Base-by-base conservation (phyloP, 2,797 vertebrate species). In the Macropodus opercularis region DNA sequence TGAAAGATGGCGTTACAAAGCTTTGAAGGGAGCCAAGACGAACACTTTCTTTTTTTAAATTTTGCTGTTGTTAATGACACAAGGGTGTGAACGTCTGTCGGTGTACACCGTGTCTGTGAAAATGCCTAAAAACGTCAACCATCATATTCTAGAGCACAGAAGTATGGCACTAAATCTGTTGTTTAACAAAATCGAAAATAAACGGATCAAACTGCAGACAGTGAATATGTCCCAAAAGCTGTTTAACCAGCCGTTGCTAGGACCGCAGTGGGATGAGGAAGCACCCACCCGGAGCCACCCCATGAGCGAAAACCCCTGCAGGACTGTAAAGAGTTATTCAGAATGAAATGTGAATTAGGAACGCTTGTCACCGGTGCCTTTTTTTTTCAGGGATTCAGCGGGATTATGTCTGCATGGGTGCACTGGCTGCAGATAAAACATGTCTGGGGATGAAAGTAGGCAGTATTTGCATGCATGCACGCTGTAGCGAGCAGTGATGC, bases 331-430 rank as follows among this genome's bases (percentile, higher is more conserved):
- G 73, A 32, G 41, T 23, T 47, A 84, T 72, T 63, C 26, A 47
- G 70, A 79, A 58, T 79, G 57, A 80, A 81, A 74, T 70, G 72
- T 63, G 78, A 78, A 85, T 88, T 80, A 81, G 77, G 50, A 79
- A 84, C 32, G 76, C 75, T 79, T 81, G 79, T 83, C 82, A 77
- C 63, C 49, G 74, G 60, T 79, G 51, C 63, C 63, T 60, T 76
- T 81, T 82, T 52, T n/a, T n/a, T n/a, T n/a, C n/a, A 67, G 72
- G 77, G 69, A 74, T 86, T 87, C 70, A 51, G 68, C 46, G 69
- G 66, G 84, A 89, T 92, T 91, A 89, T 83, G 79, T 86, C 82
- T 80, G 87, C 85, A 85, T 86, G 90, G 80, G 55, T 72, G 66
- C 80, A 55, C 80, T 92, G 89, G 88, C 88, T 78, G 65, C 66